Evolutionary conservation across 2,113 vertebrate species (phyloP).

Genomic region (Triplophysa dalaica): DNA sequence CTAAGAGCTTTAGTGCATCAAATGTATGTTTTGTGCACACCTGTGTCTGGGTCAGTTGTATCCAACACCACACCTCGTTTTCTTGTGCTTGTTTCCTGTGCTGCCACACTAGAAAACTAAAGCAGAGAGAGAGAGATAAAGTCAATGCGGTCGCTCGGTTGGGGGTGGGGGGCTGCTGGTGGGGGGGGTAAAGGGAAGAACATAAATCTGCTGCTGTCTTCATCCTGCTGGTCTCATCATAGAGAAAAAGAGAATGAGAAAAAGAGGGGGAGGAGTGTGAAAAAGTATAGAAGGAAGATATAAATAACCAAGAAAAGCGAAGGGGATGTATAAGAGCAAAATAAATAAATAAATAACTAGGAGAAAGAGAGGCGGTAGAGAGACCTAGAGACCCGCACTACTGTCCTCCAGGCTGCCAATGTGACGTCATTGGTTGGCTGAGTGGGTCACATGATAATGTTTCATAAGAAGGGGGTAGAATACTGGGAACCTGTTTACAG

Average conservation of each 20-base stretch:
- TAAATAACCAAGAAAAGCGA: not conserved
- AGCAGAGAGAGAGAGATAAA: slow-evolving; percentile 19
- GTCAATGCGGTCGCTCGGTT: slow-evolving; percentile 14
- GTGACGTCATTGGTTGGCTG: slow-evolving; percentile 35
- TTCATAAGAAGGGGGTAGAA: not conserved
- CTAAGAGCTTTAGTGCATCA: not conserved
- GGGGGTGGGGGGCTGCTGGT: not conserved
- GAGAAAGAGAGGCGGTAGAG: slow-evolving; percentile 9
- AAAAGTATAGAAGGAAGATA: slow-evolving; percentile 15
- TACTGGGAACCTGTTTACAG: not conserved
- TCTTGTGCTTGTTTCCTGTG: not conserved
- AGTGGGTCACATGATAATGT: slow-evolving; percentile 6
- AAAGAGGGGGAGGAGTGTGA: not conserved
- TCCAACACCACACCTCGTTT: not conserved
- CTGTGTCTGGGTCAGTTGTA: not conserved
- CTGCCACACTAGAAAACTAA: slow-evolving; percentile 2
- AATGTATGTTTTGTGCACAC: not conserved
- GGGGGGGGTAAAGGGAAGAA: slow-evolving; percentile 3
- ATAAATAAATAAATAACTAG: not conserved
- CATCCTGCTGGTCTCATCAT: slow-evolving; percentile 41
- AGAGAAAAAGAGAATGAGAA: slow-evolving; percentile 12
- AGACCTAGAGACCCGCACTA: slow-evolving; percentile 8
- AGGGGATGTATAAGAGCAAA: not conserved
- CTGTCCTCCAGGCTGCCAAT: slow-evolving; percentile 20
- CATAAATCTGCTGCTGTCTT: slow-evolving; percentile 47